Evolutionary conservation across 2,797 vertebrate genomes (phyloP), one percentile per base, ranked within the genome.

Genomic region (Parauchenoglanis punctatus): DNA sequence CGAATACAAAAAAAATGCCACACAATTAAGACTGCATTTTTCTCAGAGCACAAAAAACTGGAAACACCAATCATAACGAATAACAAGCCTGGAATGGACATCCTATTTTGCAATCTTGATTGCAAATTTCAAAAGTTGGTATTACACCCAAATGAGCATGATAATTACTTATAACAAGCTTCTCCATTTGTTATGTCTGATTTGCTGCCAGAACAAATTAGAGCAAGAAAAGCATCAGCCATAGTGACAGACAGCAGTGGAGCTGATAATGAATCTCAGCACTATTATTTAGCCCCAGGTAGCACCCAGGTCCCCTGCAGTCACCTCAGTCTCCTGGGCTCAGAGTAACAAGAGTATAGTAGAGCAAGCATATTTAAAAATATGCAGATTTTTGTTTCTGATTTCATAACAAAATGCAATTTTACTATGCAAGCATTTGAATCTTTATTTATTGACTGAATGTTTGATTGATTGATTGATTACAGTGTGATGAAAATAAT

Each of bases 201-300:
- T 72, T 76, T n/a, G 77, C 81, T 75, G 86, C 80, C 78, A 56
- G 82, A 65, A 67, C 65, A 84, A 91, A 89, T 84, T 46, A 88
- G 78, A 88, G 63, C 65, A 80, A 77, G 61, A 59, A 58, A 70
- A 81, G 86, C 76, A 88, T 88, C 89, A 88, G 80, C 87, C 86
- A 85, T 40, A 75, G 85, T 89, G 89, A 89, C 77, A 89, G 88
- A 88, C 90, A 90, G 88, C 86, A 88, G 68, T 31, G 65, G 81
- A 88, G 81, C 81, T 46, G 31, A 87, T 90, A 91, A 92, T 91
- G 84, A 88, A 88, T 81, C 86, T 81, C 49, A 54, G 23, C 44
- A 80, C 85, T 70, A 86, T 83, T 86, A 77, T 86, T 89, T 87
- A 52, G 68, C 87, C 67, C 44, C 28, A 35, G 76, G 86, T 72